A percentile compares a stretch with the other conserved stretches of the same genome.
Evolutionary conservation across 2,888 invertebrate genomes (phyloP).

Genomic region (Seira ritae): DNA sequence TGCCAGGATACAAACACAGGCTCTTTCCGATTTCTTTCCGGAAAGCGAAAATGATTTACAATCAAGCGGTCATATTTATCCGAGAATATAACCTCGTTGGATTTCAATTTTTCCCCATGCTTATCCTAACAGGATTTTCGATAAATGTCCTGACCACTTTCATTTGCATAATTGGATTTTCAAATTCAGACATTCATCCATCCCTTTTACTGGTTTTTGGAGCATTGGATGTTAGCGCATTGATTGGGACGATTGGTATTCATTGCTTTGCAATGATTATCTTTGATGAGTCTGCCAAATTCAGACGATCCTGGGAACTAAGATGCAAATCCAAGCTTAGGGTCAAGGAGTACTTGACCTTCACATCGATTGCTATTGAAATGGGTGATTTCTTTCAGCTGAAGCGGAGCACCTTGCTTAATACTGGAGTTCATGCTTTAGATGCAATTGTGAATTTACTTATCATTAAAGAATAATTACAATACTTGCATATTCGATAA

Average conservation of each 20-base stretch:
- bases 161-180: neutral
- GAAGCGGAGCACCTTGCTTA: constrained; percentile 31
- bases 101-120: neutral
- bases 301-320: no score
- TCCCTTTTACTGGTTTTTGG: no score
- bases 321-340: no score
- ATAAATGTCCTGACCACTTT: constrained; percentile 2
- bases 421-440: constrained; percentile 8
- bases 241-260: no score
- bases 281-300: no score
- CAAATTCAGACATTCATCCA: no score
- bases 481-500: neutral
- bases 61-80: no score
- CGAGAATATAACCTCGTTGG: neutral
- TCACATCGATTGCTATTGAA: neutral
- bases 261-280: no score
- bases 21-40: no score
- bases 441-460: neutral
- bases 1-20: no score
- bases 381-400: constrained; percentile 36
- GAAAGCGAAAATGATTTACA: no score
- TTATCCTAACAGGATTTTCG: constrained; percentile 1
- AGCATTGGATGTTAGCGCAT: no score
- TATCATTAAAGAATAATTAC: neutral
- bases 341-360: neutral